A percentile compares a stretch with the other conserved stretches of the same genome.
Conservation (phyloP, 2,113 vertebrate genomes). For the Sander vitreus region DNA sequence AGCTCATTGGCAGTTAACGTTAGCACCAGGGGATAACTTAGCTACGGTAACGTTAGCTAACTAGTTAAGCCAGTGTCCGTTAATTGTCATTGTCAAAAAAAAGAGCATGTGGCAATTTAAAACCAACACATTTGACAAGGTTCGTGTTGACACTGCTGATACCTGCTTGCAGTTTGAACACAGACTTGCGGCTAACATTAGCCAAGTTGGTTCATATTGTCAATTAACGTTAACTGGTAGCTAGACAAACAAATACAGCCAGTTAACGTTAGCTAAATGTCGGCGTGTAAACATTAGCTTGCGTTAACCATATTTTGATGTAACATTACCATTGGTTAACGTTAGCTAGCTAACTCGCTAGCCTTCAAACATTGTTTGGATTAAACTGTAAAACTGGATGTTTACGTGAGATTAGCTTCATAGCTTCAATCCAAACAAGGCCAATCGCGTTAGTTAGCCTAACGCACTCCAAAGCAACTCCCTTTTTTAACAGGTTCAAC, state of each 20-base stretch:
- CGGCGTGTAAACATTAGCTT: background rate
- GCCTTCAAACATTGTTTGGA: background rate
- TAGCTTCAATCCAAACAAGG: slow-evolving; percentile 45
- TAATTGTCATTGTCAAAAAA: slow-evolving; percentile 20
- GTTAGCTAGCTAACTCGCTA: background rate
- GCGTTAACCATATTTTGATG: too few species aligned
- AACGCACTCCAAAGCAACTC: slow-evolving; percentile 49
- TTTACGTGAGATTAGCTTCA: slow-evolving; percentile 44
- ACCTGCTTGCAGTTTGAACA: background rate
- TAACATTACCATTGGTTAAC: too few species aligned
- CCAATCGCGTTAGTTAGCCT: slow-evolving; percentile 52
- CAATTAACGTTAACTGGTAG: background rate
- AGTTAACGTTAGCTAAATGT: background rate
- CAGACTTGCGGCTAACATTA: slow-evolving; percentile 21
- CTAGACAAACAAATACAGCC: background rate
- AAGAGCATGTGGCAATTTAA: background rate
- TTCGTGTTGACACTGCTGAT: background rate
- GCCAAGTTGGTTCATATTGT: slow-evolving; percentile 23
- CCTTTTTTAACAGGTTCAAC: slow-evolving; percentile 53
- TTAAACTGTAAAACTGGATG: background rate
- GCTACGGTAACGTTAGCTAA: background rate
- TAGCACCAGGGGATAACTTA: background rate
- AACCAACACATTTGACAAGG: background rate
- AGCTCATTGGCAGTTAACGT: background rate
- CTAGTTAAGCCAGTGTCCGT: too few species aligned